Evolutionary conservation across 2,797 vertebrate genomes (phyloP).

Genomic region (Coccyzus lansbergi): DNA sequence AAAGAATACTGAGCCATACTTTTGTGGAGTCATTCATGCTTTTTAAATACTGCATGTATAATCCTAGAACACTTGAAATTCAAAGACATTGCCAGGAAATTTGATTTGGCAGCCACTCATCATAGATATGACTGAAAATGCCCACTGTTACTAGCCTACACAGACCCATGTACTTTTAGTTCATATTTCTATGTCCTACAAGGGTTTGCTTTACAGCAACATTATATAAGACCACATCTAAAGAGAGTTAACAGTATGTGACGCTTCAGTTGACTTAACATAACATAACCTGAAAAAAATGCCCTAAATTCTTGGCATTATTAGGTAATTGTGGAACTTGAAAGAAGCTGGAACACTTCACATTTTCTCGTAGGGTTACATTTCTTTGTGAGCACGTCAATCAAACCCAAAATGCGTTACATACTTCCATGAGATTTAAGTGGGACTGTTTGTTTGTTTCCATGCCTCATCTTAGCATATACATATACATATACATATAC

Average conservation of each 20-base stretch:
- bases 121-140: background rate
- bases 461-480: background rate
- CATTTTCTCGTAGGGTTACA: background rate
- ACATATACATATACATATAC: too few relatives aligned
- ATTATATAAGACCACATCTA: slow-evolving; percentile 24
- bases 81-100: background rate
- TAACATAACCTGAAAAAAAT: slow-evolving; percentile 15
- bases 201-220: background rate
- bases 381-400: background rate
- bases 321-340: background rate
- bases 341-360: background rate
- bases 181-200: background rate
- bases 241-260: slow-evolving; percentile 9
- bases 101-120: background rate
- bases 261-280: slow-evolving; percentile 1
- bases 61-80: background rate
- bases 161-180: background rate
- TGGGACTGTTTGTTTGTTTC: background rate
- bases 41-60: background rate
- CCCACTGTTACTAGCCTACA: background rate
- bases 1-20: background rate
- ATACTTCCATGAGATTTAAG: background rate
- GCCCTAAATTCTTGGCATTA: background rate
- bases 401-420: background rate
- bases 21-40: background rate